Evolutionary conservation across 2,888 invertebrate species (phyloP).

Genomic region (Noctua fimbriata): DNA sequence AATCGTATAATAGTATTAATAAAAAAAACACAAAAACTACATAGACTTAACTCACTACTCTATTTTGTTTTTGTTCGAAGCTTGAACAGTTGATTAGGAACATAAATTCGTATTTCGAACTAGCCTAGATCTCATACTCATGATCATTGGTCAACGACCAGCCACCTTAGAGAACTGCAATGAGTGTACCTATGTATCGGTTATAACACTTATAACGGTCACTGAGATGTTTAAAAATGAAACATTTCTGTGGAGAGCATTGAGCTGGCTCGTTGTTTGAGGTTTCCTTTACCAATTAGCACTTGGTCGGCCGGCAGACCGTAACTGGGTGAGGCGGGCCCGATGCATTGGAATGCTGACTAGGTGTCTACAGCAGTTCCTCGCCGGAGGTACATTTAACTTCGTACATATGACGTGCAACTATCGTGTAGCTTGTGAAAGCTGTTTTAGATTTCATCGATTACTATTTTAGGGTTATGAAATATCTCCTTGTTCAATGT

Average conservation of each 20-base stretch:
- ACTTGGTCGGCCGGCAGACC: slow-evolving; percentile 87
- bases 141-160: slow-evolving; percentile 55
- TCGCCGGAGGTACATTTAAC: slow-evolving; percentile 76
- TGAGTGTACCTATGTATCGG: slow-evolving; percentile 75
- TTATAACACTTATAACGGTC: slow-evolving; percentile 89
- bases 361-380: slow-evolving; percentile 77
- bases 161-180: slow-evolving; percentile 62
- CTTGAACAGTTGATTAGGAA: slow-evolving; percentile 28
- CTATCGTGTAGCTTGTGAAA: slow-evolving; percentile 60
- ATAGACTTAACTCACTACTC: background rate
- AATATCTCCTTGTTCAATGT: background rate
- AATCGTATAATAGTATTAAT: background rate
- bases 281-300: slow-evolving; percentile 91
- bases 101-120: slow-evolving; percentile 52
- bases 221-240: slow-evolving; percentile 88
- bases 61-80: background rate
- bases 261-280: slow-evolving; percentile 90
- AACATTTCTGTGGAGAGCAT: slow-evolving; percentile 90
- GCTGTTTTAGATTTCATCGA: slow-evolving; percentile 57
- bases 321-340: slow-evolving; percentile 88
- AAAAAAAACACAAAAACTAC: background rate
- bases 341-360: slow-evolving; percentile 83
- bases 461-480: slow-evolving; percentile 42
- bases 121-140: slow-evolving; percentile 67
- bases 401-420: slow-evolving; percentile 66